phyloP scores from a whole-genome alignment of 2,113 vertebrate species.

The Promerops cafer region DNA sequence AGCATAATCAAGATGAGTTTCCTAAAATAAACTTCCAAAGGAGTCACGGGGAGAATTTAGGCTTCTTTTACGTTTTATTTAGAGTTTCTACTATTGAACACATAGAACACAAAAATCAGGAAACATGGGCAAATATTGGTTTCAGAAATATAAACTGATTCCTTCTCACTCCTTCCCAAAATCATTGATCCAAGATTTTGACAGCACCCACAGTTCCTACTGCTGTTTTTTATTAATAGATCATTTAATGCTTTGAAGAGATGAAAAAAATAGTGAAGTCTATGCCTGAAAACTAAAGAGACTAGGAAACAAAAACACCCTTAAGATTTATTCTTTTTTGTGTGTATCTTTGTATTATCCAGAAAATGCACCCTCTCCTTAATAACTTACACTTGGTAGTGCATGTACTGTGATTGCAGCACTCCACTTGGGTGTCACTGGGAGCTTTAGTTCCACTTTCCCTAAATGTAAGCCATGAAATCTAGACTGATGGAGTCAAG shows the following conservation, averaged over 20 bases:
- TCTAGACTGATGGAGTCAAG: background rate
- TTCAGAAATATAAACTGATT: background rate
- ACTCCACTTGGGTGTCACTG: background rate
- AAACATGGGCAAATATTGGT: background rate
- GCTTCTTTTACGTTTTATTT: background rate
- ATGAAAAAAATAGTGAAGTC: background rate
- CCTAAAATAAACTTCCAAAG: background rate
- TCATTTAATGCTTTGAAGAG: background rate
- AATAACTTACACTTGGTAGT: background rate
- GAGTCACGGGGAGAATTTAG: background rate
- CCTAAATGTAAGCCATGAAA: background rate
- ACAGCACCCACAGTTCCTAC: background rate
- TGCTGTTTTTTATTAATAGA: background rate
- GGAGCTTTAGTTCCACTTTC: background rate
- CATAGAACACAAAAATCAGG: background rate
- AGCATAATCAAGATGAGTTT: background rate
- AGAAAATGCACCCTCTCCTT: background rate
- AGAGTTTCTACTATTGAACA: background rate
- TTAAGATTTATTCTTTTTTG: background rate
- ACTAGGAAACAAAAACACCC: background rate
- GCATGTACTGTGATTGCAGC: background rate
- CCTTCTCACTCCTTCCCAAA: background rate
- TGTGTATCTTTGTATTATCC: background rate
- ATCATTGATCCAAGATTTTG: background rate
- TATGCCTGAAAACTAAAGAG: background rate